A percentile compares a stretch with the other conserved stretches of the same genome.
These are phyloP conservation scores for Cyrtonyx montezumae DNA, from an alignment of 2,113 vertebrate species.

Conservation along the genomic window DNA sequence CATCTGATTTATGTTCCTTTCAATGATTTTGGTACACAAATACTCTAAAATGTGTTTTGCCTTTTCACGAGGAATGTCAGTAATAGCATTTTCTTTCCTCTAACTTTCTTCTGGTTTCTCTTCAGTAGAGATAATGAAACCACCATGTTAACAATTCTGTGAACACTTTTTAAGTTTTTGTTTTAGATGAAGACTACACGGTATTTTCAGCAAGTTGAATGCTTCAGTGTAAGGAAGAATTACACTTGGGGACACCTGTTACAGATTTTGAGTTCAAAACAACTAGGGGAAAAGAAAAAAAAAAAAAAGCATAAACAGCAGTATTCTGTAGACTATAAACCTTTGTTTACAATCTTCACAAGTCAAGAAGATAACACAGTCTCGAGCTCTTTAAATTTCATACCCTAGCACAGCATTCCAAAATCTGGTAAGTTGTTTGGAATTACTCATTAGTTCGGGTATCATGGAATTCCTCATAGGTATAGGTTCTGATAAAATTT, in stretches of 20 bases:
- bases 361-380: background rate
- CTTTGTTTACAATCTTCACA: background rate
- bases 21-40: background rate
- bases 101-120: background rate
- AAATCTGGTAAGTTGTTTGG: background rate
- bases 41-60: background rate
- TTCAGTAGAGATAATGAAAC: background rate
- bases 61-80: background rate
- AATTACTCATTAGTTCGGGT: background rate
- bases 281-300: background rate
- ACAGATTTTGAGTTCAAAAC: background rate
- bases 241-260: background rate
- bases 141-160: background rate
- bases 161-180: background rate
- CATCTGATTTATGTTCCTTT: background rate
- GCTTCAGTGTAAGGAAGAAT: background rate
- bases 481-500: background rate
- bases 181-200: background rate
- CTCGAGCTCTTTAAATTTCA: background rate
- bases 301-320: background rate
- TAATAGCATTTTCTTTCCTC: background rate
- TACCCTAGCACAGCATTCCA: background rate
- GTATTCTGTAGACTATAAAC: background rate
- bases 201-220: background rate
- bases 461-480: background rate